Base-by-base conservation (phyloP, 2,797 vertebrate genomes). In the Eulemur mongoz region DNA sequence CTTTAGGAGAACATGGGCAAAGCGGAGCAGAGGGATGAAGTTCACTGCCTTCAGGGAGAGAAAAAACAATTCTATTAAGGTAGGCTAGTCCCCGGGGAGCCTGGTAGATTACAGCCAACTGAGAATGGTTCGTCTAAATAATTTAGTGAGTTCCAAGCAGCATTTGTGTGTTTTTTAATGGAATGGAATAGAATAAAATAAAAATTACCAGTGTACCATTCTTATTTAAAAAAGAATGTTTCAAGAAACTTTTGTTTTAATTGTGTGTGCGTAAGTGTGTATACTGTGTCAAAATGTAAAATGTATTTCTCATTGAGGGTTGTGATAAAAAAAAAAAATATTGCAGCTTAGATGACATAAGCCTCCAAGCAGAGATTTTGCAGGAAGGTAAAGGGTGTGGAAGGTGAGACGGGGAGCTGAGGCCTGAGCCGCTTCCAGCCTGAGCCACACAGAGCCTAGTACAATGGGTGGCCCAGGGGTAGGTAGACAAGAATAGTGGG, bases 151-250 rank as follows among this genome's bases (percentile, higher is more conserved):
- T 38, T 43, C 40, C 23, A 59, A 70, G 40, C 9, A 89, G 40
- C 25, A 38, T 59, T 25, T 18, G 15, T 48, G 45, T 72, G 4
- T 80, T 78, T 87, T 81, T 80, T 80, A 91, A 76, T 59, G 27
- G 30, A 70, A 45, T 81, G 13, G 59, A 86, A 76, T 65, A 72
- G 88, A 95, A 96, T 89, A 83, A 65, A 84, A 93, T 43, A 95
- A 48, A 90, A 92, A 87, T 80, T 32, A 90, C 52, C 27, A 27
- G 20, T 40, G 7, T 11, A 78, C 61, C 20, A 38, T 67, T 67
- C 17, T 67, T 67, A 67, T 52, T 52, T 57, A 30, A 43, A 92
- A 54, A 94, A 89, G 13, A 91, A 67, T 32, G 50, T 48, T 92
- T 92, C 4, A 3, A 83, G 54, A 86, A 90, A 87, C 7, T 3